Evolutionary conservation across 2,888 invertebrate species (phyloP).

Genomic region (Orthosia incerta): DNA sequence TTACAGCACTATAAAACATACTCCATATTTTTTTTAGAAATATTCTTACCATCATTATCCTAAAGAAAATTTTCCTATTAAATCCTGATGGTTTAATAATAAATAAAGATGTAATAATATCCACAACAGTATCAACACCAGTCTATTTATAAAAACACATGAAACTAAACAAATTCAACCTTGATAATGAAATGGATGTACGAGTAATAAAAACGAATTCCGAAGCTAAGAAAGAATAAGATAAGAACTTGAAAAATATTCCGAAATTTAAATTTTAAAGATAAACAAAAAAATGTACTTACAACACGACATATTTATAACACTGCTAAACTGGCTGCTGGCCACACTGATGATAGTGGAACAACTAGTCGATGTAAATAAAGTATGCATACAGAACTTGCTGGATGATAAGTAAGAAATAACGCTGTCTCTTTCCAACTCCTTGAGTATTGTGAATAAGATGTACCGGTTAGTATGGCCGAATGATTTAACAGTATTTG

Average conservation of each 20-base stretch:
- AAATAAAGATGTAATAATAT: background rate
- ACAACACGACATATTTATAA: conserved; percentile 79
- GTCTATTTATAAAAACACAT: conserved; percentile 18
- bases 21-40: background rate
- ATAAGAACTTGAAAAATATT: background rate
- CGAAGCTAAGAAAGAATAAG: background rate
- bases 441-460: conserved; percentile 30
- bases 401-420: conserved; percentile 51
- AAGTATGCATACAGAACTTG: conserved; percentile 42
- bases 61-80: background rate
- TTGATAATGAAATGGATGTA: background rate
- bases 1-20: background rate
- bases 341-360: conserved; percentile 37
- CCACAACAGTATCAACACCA: background rate
- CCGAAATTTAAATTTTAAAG: background rate
- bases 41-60: background rate
- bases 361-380: conserved; percentile 41
- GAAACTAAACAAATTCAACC: conserved; percentile 17
- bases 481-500: conserved; percentile 5
- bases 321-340: conserved; percentile 49
- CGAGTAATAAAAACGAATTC: too few species aligned
- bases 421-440: conserved; percentile 57
- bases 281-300: conserved; percentile 66
- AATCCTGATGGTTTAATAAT: background rate
- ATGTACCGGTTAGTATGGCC: conserved; percentile 39